Base-by-base conservation (phyloP, 1,140 invertebrate genomes). In the Ridgeia piscesae region DNA sequence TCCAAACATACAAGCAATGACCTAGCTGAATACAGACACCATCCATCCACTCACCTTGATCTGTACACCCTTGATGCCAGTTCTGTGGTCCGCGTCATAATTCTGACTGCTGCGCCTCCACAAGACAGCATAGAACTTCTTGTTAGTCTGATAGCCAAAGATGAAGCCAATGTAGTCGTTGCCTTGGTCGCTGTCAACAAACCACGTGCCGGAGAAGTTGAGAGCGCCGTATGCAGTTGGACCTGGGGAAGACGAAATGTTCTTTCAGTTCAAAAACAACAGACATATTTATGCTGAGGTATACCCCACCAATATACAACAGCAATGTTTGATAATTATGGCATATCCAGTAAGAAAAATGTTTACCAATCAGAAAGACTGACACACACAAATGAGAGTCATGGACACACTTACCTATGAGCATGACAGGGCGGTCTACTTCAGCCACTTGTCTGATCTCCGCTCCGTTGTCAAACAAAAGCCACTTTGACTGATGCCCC, bases 61-160 rank as follows among this genome's bases (percentile, higher is more conserved):
- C 33, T 92, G 27, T n/a, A 93, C 21, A 1, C 58, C 93, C 92
- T 94, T 94, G 77, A 94, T 94, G 42, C 94, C 94, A n/a, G 92
- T 93, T 58, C 91, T 88, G 33, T 92, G 92, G 35, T 92, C 91
- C n/a, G 92, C 92, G 14, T n/a, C 92, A 17, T 93, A 93, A 58
- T 94, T 93, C 0, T 11, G n/a, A 88, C 2, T 48, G 11, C 34
- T 33, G 14, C 1, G 34, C 14, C 35, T 11, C 92, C 92, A 92
- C 77, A 34, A 42, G 33, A 92, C 92, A 14, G 90, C n/a, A 33
- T 92, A 92, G 92, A 90, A 92, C 9, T 50, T 34, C 11, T 88
- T 11, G 48, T 91, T 92, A 27, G n/a, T 90, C 35, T 92, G 92
- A 42, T 92, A 92, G 31, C 88, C 88, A 91, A 92, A 92, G 33